phyloP scores from a whole-genome alignment of 2,113 vertebrate genomes.

The Rhagologus leucostigma region DNA sequence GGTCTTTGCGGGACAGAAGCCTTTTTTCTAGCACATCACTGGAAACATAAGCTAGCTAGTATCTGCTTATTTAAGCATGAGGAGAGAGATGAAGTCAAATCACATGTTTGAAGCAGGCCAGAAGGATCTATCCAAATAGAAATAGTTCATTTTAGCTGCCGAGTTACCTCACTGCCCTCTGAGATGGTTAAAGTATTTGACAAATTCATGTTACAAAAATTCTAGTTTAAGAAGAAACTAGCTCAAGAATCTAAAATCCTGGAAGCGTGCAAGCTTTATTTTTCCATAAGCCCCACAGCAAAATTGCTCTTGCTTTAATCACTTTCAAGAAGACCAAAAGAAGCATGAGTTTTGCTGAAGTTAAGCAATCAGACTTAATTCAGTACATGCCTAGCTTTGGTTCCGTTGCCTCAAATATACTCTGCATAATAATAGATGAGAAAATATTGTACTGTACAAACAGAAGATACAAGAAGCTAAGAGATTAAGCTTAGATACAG shows the following conservation, averaged over 20 bases:
- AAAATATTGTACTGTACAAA: neutral
- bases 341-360: neutral
- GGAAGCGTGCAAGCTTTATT: neutral
- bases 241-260: neutral
- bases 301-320: neutral
- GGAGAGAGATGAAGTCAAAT: neutral
- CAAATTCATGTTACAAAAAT: neutral
- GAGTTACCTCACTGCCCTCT: neutral
- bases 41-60: neutral
- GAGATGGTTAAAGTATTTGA: neutral
- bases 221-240: neutral
- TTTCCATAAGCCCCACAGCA: neutral
- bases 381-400: neutral
- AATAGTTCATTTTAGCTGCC: neutral
- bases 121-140: neutral
- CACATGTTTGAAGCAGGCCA: neutral
- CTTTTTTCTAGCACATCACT: neutral
- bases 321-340: neutral
- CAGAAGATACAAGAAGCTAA: neutral
- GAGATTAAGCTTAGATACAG: neutral
- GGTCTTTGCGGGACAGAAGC: neutral
- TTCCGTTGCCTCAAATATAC: neutral
- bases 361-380: neutral
- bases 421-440: neutral
- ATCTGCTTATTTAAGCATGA: neutral